phyloP scores from a whole-genome alignment of 2,797 vertebrate species.

The Podarcis lilfordi region DNA sequence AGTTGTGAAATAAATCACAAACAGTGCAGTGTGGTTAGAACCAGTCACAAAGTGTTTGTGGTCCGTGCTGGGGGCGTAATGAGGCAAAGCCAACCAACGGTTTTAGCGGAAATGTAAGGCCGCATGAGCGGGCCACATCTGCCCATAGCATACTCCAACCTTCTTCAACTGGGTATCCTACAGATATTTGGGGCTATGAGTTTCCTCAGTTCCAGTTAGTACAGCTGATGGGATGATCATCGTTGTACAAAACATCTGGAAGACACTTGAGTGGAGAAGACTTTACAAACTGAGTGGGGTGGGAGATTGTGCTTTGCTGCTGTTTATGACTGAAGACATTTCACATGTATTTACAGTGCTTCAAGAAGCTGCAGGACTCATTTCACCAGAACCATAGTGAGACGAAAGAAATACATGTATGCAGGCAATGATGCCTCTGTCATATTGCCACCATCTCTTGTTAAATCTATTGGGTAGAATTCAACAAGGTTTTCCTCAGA shows the following conservation, averaged over 20 bases:
- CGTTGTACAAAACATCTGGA: too few relatives aligned
- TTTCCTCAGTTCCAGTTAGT: too few relatives aligned
- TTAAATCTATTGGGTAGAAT: background rate
- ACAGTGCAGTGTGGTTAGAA: background rate
- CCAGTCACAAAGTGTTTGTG: background rate
- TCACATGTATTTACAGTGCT: background rate
- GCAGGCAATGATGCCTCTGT: background rate
- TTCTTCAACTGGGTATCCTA: too few relatives aligned
- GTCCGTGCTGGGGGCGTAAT: background rate
- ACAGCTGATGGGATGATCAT: too few relatives aligned
- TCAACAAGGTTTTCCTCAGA: too few relatives aligned
- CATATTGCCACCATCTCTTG: background rate
- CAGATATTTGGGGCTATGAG: too few relatives aligned
- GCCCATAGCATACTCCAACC: background rate
- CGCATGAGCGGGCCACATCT: background rate
- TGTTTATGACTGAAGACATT: background rate
- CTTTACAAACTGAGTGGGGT: too few relatives aligned
- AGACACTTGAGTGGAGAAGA: too few relatives aligned
- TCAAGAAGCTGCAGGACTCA: background rate
- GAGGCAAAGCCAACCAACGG: background rate
- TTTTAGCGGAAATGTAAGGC: background rate
- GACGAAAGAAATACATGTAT: background rate
- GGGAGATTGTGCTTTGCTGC: background rate
- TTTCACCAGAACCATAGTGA: background rate
- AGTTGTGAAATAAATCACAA: background rate